A percentile compares a stretch with the other conserved stretches of the same genome.
phyloP scores from a whole-genome alignment of 1,140 invertebrate species.

The Scaptomyza graminum region DNA sequence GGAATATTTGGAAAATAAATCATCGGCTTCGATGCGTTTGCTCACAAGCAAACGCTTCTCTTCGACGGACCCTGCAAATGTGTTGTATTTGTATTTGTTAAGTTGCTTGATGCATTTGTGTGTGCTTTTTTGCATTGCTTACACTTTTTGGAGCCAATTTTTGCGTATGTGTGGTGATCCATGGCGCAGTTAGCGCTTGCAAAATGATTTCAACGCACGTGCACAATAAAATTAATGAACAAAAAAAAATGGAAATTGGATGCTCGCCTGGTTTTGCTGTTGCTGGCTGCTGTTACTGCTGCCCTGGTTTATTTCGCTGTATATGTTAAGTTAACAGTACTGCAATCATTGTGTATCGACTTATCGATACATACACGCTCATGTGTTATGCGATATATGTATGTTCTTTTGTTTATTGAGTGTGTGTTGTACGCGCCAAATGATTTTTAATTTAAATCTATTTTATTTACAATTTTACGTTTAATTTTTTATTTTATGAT shows the following conservation, averaged over 20 bases:
- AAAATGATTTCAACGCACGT: slow-evolving; percentile 41
- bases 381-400: neutral
- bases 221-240: slow-evolving; percentile 37
- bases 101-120: neutral
- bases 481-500: slow-evolving; percentile 25
- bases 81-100: neutral
- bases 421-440: neutral
- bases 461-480: slow-evolving; percentile 10
- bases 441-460: slow-evolving; percentile 3
- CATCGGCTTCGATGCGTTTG: slow-evolving; percentile 57
- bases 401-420: neutral
- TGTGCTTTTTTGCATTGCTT: slow-evolving; percentile 28
- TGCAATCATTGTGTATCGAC: slow-evolving; percentile 3
- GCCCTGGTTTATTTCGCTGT: slow-evolving; percentile 31
- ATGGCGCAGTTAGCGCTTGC: slow-evolving; percentile 36
- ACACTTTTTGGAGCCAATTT: slow-evolving; percentile 73
- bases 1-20: slow-evolving; percentile 63
- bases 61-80: slow-evolving; percentile 54
- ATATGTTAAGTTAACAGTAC: slow-evolving; percentile 27
- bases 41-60: slow-evolving; percentile 60
- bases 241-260: slow-evolving; percentile 31
- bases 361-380: slow-evolving; percentile 13
- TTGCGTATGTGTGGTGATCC: slow-evolving; percentile 80
- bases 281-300: slow-evolving; percentile 15
- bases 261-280: slow-evolving; percentile 23